A percentile compares a stretch with the other conserved stretches of the same genome.
These are phyloP conservation scores for Otus scops DNA, from an alignment of 2,797 vertebrate species.

Conservation along the genomic window DNA sequence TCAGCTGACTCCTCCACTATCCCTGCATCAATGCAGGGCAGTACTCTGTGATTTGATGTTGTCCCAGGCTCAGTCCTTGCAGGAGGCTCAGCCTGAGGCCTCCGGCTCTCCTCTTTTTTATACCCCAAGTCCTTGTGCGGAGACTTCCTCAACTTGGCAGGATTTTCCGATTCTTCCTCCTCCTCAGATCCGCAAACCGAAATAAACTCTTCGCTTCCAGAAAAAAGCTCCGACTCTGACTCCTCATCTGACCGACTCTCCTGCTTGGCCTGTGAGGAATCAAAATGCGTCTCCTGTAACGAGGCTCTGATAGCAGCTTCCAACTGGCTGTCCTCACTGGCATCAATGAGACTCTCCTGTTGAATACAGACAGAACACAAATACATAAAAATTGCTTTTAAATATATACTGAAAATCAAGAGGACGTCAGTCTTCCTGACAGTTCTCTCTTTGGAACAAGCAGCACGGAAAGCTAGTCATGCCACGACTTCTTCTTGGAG, in stretches of 20 bases:
- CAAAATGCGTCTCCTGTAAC: constrained; percentile 96
- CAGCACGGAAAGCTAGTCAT: background rate
- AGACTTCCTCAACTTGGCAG: constrained; percentile 87
- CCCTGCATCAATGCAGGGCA: constrained; percentile 72
- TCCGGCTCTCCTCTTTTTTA: constrained; percentile 93
- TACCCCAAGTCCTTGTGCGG: constrained; percentile 91
- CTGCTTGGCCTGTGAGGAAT: constrained; percentile 85
- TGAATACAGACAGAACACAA: constrained; percentile 47
- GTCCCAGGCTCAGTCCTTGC: constrained; percentile 76
- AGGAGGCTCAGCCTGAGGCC: constrained; percentile 86
- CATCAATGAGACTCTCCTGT: constrained; percentile 97
- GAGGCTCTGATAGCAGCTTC: constrained; percentile 98
- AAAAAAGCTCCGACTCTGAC: constrained; percentile 95
- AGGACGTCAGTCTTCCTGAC: background rate
- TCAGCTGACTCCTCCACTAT: constrained; percentile 73
- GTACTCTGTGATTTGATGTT: constrained; percentile 81
- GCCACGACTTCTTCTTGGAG: background rate
- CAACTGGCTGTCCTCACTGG: constrained; percentile 98
- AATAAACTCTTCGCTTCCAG: constrained; percentile 96
- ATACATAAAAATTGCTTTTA: background rate
- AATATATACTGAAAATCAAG: background rate
- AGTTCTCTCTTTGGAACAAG: background rate
- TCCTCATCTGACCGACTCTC: constrained; percentile 89
- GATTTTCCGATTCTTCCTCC: constrained; percentile 79
- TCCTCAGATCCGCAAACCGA: constrained; percentile 95